Evolutionary conservation across 2,888 invertebrate genomes (phyloP).

Genomic region (Xylota segnis): DNA sequence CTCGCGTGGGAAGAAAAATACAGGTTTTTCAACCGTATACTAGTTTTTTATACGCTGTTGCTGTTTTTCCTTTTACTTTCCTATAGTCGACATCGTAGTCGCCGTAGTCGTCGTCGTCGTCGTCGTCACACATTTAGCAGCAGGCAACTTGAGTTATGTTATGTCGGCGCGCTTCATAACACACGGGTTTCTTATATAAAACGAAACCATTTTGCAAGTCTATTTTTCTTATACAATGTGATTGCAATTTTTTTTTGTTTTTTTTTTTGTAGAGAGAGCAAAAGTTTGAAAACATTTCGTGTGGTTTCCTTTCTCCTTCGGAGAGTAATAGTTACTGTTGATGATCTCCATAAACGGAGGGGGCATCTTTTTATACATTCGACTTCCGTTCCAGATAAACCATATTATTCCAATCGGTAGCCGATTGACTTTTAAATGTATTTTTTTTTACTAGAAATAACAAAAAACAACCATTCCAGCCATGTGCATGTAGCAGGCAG

Average conservation of each 20-base stretch:
- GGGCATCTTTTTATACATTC: constrained; percentile 48
- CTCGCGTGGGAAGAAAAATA: constrained; percentile 75
- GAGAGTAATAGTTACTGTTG: no score
- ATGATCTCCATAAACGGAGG: not conserved
- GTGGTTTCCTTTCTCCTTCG: constrained; percentile 47
- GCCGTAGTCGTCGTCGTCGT: constrained; percentile 11
- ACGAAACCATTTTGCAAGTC: constrained; percentile 67
- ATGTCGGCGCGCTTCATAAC: constrained; percentile 74
- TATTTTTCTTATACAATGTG: constrained; percentile 30
- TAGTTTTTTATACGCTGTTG: constrained; percentile 40
- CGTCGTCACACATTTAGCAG: constrained; percentile 56
- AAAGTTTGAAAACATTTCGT: not conserved
- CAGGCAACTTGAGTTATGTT: constrained; percentile 58
- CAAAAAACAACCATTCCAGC: not conserved
- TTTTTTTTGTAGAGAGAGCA: constrained; percentile 26
- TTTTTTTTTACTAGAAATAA: not conserved
- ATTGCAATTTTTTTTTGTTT: constrained; percentile 33
- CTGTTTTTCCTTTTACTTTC: constrained; percentile 75
- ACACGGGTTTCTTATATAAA: constrained; percentile 68
- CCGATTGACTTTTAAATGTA: constrained; percentile 53
- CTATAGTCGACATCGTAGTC: constrained; percentile 36
- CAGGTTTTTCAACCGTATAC: constrained; percentile 69
- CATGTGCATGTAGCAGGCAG: constrained; percentile 14
- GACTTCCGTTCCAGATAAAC: constrained; percentile 69
- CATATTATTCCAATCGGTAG: constrained; percentile 44